Base-by-base conservation (phyloP, 1,140 invertebrate genomes). In the Brachystomella parvula region DNA sequence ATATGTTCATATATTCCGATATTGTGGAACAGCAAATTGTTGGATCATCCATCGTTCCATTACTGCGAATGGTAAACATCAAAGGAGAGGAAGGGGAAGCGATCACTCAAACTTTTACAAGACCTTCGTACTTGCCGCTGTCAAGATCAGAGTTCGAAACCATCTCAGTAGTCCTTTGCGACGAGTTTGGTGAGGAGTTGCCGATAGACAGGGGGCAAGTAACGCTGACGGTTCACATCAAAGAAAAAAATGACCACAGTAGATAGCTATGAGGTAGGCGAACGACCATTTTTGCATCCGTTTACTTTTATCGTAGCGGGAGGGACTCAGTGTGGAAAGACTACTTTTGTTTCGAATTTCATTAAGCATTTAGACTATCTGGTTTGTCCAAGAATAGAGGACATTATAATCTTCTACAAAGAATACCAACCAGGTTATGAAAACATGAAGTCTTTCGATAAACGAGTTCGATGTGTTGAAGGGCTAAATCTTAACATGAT, bases 101-200 rank as follows among this genome's bases (percentile, higher is more conserved):
- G 3, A 39, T 47, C 19, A 62, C 60, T 39, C 3, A 44, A 44
- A 30, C 60, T 12, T 62, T 62, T 29, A 24, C 3, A 12, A 28
- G 3, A 26, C 32, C 32, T 3, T 47, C 15, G 15, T 62, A 62
- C 28, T 26, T 35, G 15, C 33, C 60, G 12, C 3, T 62, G 3
- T 62, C 60, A 21, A 12, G 33, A 19, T 26, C 3, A 1, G 30
- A 32, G 1, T 49, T 66, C 2, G 64, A 66, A 28, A 61, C 35
- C 0, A 39, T 66, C 28, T 49, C 33, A 3, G 29, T 66, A n/a
- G 6, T 60, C 28, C 32, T 66, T 12, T 61, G 57, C 44, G 29
- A 66, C 28, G 64, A 66, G 32, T 60, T 61, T 49, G 64, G 64
- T 0, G 58, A 66, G 26, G 35, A 49, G 49, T 29, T 66, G 12